Evolutionary conservation across 2,888 invertebrate species (phyloP).

Genomic region (Anthrax anthrax): DNA sequence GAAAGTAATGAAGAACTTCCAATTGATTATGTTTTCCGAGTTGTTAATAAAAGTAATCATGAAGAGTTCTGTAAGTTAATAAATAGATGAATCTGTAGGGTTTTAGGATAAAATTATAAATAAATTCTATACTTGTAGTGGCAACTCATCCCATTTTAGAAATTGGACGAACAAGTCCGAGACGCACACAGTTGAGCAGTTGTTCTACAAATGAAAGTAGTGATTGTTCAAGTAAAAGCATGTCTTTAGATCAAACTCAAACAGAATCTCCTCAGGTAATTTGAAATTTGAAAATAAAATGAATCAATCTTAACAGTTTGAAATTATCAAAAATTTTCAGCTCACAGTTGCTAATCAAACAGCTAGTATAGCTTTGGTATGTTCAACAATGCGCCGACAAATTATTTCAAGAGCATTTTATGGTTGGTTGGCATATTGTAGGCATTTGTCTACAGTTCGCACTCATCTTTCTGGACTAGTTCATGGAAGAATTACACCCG

Average conservation of each 20-base stretch:
- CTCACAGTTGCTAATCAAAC: slow-evolving; percentile 32
- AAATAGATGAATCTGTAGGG: too few species aligned
- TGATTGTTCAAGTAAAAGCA: slow-evolving; percentile 43
- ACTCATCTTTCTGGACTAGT: slow-evolving; percentile 85
- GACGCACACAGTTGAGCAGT: slow-evolving; percentile 41
- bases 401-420: slow-evolving; percentile 92
- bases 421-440: slow-evolving; percentile 89
- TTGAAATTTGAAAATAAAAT: slow-evolving; percentile 15
- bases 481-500: slow-evolving; percentile 53
- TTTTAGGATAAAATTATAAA: neutral
- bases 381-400: slow-evolving; percentile 88
- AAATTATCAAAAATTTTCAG: neutral
- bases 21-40: slow-evolving; percentile 77
- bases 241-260: slow-evolving; percentile 35
- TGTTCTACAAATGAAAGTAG: slow-evolving; percentile 50
- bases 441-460: slow-evolving; percentile 81
- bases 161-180: slow-evolving; percentile 32
- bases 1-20: slow-evolving; percentile 44
- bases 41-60: slow-evolving; percentile 61
- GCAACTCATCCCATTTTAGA: slow-evolving; percentile 55
- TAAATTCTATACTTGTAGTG: slow-evolving; percentile 31
- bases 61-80: slow-evolving; percentile 49
- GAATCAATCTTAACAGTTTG: slow-evolving; percentile 9
- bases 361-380: slow-evolving; percentile 60
- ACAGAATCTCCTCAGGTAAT: slow-evolving; percentile 31